Conservation (phyloP, 2,113 vertebrate genomes). For the Lepisosteus osseus region DNA sequence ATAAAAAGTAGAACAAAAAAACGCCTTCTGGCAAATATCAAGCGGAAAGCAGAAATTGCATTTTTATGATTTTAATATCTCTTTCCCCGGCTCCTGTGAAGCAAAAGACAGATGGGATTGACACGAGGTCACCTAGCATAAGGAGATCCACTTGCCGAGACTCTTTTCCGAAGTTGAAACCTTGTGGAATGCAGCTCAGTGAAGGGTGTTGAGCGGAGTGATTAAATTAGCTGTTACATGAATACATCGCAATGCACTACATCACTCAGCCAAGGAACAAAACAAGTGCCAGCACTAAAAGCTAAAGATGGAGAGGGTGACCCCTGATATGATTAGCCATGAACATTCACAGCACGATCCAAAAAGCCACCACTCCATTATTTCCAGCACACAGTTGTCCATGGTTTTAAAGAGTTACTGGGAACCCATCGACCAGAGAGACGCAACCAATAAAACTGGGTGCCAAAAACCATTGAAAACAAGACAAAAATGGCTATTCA, state of each 20-base stretch:
- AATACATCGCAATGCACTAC: constrained; percentile 77
- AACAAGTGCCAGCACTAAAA: constrained; percentile 71
- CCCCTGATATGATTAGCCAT: constrained; percentile 78
- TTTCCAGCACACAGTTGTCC: constrained; percentile 36
- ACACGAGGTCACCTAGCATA: constrained; percentile 15
- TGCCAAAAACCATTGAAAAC: constrained; percentile 69
- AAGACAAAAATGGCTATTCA: constrained; percentile 62
- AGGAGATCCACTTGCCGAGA: constrained; percentile 22
- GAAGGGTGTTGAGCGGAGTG: constrained; percentile 50
- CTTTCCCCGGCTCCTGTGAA: background rate
- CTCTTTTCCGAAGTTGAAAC: constrained; percentile 32
- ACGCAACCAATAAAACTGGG: constrained; percentile 64
- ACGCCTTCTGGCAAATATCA: background rate
- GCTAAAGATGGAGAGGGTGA: constrained; percentile 63
- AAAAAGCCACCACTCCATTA: constrained; percentile 55
- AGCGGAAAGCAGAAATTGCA: background rate
- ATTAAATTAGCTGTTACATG: constrained; percentile 77
- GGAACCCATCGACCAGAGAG: constrained; percentile 48
- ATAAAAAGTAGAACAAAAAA: constrained; percentile 2
- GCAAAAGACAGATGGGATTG: constrained; percentile 12
- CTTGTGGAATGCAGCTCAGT: constrained; percentile 29
- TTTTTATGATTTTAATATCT: background rate
- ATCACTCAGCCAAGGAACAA: constrained; percentile 77
- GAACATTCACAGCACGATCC: constrained; percentile 69
- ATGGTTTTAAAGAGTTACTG: constrained; percentile 50